Base-by-base conservation (phyloP, 2,797 vertebrate species). In the Ptychadena robeensis region DNA sequence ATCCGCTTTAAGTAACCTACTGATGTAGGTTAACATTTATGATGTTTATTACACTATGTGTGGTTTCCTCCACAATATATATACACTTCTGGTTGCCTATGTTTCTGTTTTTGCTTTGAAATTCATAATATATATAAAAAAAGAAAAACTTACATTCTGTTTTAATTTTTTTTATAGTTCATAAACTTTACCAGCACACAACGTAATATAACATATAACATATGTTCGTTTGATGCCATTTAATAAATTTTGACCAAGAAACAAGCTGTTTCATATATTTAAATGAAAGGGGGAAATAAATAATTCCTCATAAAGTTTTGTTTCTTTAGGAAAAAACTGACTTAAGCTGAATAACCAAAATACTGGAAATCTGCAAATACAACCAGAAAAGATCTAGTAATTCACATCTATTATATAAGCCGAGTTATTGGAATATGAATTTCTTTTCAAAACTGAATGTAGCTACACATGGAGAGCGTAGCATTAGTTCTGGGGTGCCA, bases 201-300 rank as follows among this genome's bases (percentile, higher is more conserved):
- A 22, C 38, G 65, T 25, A 0, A 73, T 27, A 28, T 53, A 64
- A 80, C 72, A 37, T 34, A 65, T 28, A 72, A 64, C 35, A 66
- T 44, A 38, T 73, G 69, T 31, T 15, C 59, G 35, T 73, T 53
- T n/a, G 79, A 73, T 67, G 66, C 38, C 8, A 73, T 18, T 66
- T 66, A 81, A 48, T 70, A 37, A 73, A 37, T 73, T 48, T 25
- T 22, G n/a, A n/a, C n/a, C n/a, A n/a, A n/a, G 11, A 44, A 30
- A 9, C 59, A 73, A 71, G 15, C 3, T 25, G n/a, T 31, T 71
- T 61, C 31, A 68, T 71, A 31, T 2, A 40, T 28, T 71, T 53
- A 14, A 68, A 53, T 53, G 67, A 31, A 35, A 67, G 44, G 31
- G 22, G n/a, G n/a, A n/a, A 78, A 37, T 37, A 64, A 53, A 35